Base-by-base conservation (phyloP, 2,888 invertebrate species). In the Lacanobia wlatinum region DNA sequence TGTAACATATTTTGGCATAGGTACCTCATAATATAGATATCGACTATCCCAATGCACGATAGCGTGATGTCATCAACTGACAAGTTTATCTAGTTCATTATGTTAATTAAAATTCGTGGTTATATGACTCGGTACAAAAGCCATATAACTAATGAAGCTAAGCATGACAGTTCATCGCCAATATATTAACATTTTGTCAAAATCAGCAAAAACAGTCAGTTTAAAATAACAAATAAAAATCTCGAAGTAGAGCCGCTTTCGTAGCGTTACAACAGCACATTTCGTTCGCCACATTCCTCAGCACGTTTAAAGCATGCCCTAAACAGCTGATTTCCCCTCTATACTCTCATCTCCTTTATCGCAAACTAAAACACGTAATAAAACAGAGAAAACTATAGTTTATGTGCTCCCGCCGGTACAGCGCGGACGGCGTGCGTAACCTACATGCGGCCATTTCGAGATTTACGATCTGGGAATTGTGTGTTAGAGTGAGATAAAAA, bases 391-490 rank as follows among this genome's bases (percentile, higher is more conserved):
- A 94, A 95, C 94, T 94, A 95, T 96, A 96, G 90, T 96, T 96
- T 96, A 96, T 95, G 95, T 92, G 94, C 95, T 95, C 94, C 93
- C 93, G 84, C 92, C 87, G 92, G 94, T 92, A 92, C 93, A 91
- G 94, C 94, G 94, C 93, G 94, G 94, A 94, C 95, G 94, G 94
- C 95, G 96, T 95, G 95, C 96, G 96, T 96, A 96, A 96, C 96
- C 96, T 96, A 96, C 96, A 96, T 96, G 96, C 96, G 96, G 96
- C 96, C 96, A 96, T 96, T 96, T 96, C 96, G 92, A 96, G 96
- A 96, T 96, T 96, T 96, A 96, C 96, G 96, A 96, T 92, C 96
- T 96, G 96, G 96, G 96, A 96, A 96, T 96, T 96, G 96, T 94
- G 95, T 93, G 96, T 95, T 94, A 93, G 96, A 96, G 90, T 89